Evolutionary conservation across 2,888 invertebrate genomes (phyloP).

Genomic region (Charanyca ferruginea): DNA sequence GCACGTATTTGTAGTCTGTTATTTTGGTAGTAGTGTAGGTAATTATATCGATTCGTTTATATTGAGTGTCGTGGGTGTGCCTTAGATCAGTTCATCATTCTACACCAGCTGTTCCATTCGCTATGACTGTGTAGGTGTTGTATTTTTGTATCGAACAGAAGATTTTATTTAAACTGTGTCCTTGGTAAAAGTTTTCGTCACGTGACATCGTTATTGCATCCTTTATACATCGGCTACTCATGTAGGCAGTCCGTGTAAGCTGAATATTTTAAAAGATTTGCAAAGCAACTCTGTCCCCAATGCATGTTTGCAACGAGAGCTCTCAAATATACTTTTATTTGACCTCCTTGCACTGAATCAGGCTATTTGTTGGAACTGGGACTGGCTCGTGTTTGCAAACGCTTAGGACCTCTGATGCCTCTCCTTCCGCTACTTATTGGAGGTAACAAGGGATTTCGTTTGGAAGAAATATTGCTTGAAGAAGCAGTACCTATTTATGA

Average conservation of each 20-base stretch:
- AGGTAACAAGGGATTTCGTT: constrained; percentile 32
- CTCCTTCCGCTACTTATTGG: constrained; percentile 42
- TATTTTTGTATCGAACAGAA: no score
- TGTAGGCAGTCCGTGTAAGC: constrained; percentile 34
- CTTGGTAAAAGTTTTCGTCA: no score
- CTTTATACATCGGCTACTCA: constrained; percentile 7
- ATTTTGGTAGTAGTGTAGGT: no score
- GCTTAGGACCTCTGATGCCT: constrained; percentile 43
- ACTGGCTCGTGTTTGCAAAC: constrained; percentile 55
- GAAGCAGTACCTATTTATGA: no score
- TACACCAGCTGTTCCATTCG: no score
- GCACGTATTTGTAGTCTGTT: no score
- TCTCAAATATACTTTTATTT: constrained; percentile 64
- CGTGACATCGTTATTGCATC: no score
- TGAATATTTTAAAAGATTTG: constrained; percentile 68
- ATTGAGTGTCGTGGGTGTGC: no score
- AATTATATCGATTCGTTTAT: no score
- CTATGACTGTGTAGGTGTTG: no score
- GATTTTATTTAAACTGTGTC: no score
- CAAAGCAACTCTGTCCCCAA: constrained; percentile 60
- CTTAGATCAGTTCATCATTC: no score
- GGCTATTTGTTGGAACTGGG: constrained; percentile 58
- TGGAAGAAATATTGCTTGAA: constrained; percentile 24
- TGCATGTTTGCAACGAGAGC: constrained; percentile 60
- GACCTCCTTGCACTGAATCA: constrained; percentile 64